These are phyloP conservation scores for Scrobipalpa costella DNA, from an alignment of 2,888 invertebrate species.

Conservation along the genomic window DNA sequence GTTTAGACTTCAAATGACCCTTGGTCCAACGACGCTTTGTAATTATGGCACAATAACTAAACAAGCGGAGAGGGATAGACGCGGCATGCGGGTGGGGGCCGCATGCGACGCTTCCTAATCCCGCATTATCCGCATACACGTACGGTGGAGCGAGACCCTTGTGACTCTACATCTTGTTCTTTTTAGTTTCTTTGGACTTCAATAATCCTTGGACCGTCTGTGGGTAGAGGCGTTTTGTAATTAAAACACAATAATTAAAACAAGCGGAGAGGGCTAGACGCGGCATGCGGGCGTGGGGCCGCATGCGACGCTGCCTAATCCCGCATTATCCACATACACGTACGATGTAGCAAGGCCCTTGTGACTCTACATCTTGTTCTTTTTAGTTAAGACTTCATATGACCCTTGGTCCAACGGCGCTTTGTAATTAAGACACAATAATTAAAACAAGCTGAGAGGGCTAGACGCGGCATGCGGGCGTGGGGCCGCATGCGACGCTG, in stretches of 20 bases:
- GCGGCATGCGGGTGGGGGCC: conserved; percentile 8
- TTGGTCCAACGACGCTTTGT: conserved; percentile 40
- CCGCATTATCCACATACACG: conserved; percentile 8
- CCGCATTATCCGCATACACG: conserved; percentile 8
- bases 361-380: not conserved
- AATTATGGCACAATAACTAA: conserved; percentile 76
- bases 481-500: not conserved
- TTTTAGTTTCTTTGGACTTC: not conserved
- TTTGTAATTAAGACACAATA: conserved; percentile 73
- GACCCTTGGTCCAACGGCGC: conserved; percentile 10
- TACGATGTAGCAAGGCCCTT: not conserved
- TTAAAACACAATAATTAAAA: conserved; percentile 76
- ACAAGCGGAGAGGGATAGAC: conserved; percentile 54
- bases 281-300: not conserved
- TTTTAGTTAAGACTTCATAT: not conserved
- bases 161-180: not conserved
- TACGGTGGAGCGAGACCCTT: not conserved
- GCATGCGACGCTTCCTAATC: not conserved
- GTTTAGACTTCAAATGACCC: not conserved
- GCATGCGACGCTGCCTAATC: not conserved
- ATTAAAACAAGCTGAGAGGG: conserved; percentile 64
- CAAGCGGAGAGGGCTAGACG: conserved; percentile 55
- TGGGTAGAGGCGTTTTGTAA: conserved; percentile 48
- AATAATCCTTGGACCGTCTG: not conserved
- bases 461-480: conserved; percentile 38